Evolutionary conservation across 1,140 invertebrate species (phyloP), one percentile per base, ranked within the genome.

Genomic region (Brachionus rubens): DNA sequence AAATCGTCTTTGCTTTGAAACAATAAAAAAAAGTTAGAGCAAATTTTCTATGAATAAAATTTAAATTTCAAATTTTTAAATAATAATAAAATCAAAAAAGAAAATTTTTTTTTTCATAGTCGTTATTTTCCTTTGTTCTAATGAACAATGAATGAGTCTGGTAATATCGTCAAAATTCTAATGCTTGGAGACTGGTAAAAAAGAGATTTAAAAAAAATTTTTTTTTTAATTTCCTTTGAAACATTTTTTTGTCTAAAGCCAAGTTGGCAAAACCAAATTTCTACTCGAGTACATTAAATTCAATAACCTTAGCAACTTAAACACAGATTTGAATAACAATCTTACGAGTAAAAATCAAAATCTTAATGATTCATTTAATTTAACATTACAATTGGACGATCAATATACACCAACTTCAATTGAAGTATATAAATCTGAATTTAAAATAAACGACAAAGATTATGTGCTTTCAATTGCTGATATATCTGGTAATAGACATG

Each of bases 201-300:
- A 36, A 9, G 9, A 36, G 3, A n/a, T 19, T 70, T 30, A 28
- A 16, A 2, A 12, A 0, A 59, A 40, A 9, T 10, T 9, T 28
- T n/a, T 54, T 30, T 6, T 30, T n/a, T n/a, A n/a, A n/a, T n/a
- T n/a, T n/a, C n/a, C n/a, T 14, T 54, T 41, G 62, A 43, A 26
- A 28, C 12, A 26, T 7, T 30, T 16, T 24, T 47, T 30, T 16
- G n/a, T 30, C 46, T 50, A 5, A 7, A 70, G 65, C 24, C 21
- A 72, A 40, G 46, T 72, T 5, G 68, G 68, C n/a, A 72, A 72
- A 36, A 72, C 68, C 9, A 72, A 48, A 72, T 72, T 72, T 21
- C 28, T 72, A 14, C 68, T 72, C 5, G 50, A 72, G 24, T 72
- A 72, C 43, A 72, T 72, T 16, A 48, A 72, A 28, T 72, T 21